Base-by-base conservation (phyloP, 2,888 invertebrate genomes). In the Dryobota labecula region DNA sequence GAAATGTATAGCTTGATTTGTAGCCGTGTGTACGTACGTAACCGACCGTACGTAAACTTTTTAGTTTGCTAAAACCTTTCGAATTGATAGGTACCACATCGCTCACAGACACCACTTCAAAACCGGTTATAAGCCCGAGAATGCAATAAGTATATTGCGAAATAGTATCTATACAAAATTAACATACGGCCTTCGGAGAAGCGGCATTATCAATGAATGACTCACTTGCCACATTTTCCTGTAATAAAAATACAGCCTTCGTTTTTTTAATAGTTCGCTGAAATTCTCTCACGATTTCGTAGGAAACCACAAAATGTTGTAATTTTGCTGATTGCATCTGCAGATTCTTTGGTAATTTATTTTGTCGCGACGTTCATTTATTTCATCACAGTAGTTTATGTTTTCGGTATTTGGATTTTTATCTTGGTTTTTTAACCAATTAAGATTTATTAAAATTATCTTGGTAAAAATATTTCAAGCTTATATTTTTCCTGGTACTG, bases 161-260 rank as follows among this genome's bases (percentile, higher is more conserved):
- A 62, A 68, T 57, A 53, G 18, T 33, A 20, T 68, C 67, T 61
- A 67, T 70, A 20, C 30, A 20, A 67, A 70, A 79, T 79, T 62
- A 62, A 45, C 69, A 72, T 63, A 82, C 65, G 53, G 68, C 80
- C 69, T 82, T 82, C 82, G 74, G 27, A 41, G 82, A 82, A 82
- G 15, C 24, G 33, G 33, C 33, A 57, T 49, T 54, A 62, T 70
- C 33, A 62, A 61, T 62, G 49, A 65, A 70, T 82, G 80, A 82
- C 24, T 82, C 79, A 77, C 71, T 13, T 4, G 5, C 6, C 0
- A 47, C 38, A 41, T 76, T 81, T 79, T 76, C 63, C 63, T 63
- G 33, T 45, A 9, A 27, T 45, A 61, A 62, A 75, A 63, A 62
- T 53, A 63, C 24, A 70, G 36, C 49, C 77, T 63, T 62, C 20